A percentile compares a stretch with the other conserved stretches of the same genome.
Conservation (phyloP, 2,888 invertebrate species). For the Tipula confusa region DNA sequence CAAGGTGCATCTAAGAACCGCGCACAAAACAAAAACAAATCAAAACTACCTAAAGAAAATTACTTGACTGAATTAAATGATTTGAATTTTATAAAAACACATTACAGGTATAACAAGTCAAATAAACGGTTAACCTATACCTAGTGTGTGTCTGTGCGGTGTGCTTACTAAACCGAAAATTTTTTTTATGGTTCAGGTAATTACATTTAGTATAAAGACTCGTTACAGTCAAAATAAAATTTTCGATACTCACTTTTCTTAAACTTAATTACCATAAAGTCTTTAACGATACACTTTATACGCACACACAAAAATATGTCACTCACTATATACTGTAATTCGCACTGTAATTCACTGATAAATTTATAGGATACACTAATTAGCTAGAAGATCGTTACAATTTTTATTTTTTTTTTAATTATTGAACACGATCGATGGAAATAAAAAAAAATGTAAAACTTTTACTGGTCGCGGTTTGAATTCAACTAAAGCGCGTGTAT, state of each 20-base stretch:
- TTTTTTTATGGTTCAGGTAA: not conserved
- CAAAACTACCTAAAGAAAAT: not conserved
- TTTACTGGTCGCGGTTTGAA: not conserved
- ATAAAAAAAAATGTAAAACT: too few species aligned
- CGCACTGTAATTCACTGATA: too few species aligned
- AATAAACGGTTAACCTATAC: not conserved
- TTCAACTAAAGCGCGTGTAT: not conserved
- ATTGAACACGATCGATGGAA: not conserved
- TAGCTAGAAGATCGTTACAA: not conserved
- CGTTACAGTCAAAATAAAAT: not conserved
- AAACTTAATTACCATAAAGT: not conserved
- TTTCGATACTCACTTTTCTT: not conserved
- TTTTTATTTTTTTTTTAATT: not conserved
- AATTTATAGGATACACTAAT: not conserved
- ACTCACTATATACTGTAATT: not conserved
- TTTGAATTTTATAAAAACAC: not conserved
- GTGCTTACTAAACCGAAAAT: not conserved
- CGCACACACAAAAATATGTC: too few species aligned
- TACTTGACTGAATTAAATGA: not conserved
- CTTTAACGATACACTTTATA: not conserved
- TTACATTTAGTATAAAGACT: not conserved
- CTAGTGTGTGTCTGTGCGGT: not conserved
- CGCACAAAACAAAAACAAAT: not conserved
- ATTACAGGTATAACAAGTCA: not conserved
- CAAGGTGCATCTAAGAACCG: conserved; percentile 3